A percentile compares a stretch with the other conserved stretches of the same genome.
Evolutionary conservation across 2,888 invertebrate species (phyloP).

Genomic region (Agrotis segetum): DNA sequence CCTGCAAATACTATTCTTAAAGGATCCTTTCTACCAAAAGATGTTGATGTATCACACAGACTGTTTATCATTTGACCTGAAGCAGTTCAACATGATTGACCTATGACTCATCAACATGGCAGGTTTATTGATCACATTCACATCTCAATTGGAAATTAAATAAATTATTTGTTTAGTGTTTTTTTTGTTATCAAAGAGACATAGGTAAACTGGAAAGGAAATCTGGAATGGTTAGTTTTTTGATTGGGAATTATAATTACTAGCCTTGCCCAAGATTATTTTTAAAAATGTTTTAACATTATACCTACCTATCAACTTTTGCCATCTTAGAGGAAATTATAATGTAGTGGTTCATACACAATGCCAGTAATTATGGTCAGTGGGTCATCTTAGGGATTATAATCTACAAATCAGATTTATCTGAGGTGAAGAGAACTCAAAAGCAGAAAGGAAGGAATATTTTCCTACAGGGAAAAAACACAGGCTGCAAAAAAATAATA

Average conservation of each 20-base stretch:
- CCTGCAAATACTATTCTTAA: not conserved
- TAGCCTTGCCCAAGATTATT: no score
- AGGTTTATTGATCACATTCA: slow-evolving; percentile 17
- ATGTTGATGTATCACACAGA: not conserved
- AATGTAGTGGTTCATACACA: not conserved
- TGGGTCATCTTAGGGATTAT: no score
- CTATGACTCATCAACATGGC: slow-evolving; percentile 35
- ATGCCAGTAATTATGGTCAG: no score
- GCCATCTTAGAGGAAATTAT: not conserved
- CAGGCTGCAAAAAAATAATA: not conserved
- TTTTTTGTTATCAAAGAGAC: not conserved
- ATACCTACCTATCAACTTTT: not conserved
- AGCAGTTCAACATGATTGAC: slow-evolving; percentile 6
- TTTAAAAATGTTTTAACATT: not conserved
- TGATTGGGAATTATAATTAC: not conserved
- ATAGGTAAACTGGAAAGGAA: no score
- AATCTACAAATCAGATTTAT: no score
- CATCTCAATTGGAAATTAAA: slow-evolving; percentile 20
- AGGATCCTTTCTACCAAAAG: not conserved
- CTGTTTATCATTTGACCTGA: slow-evolving; percentile 33
- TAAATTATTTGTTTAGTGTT: not conserved
- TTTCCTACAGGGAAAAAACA: not conserved
- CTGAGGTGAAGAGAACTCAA: no score
- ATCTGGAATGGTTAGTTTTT: not conserved
- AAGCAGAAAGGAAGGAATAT: not conserved